Conservation (phyloP, 2,113 vertebrate species). For the Poecile atricapillus region DNA sequence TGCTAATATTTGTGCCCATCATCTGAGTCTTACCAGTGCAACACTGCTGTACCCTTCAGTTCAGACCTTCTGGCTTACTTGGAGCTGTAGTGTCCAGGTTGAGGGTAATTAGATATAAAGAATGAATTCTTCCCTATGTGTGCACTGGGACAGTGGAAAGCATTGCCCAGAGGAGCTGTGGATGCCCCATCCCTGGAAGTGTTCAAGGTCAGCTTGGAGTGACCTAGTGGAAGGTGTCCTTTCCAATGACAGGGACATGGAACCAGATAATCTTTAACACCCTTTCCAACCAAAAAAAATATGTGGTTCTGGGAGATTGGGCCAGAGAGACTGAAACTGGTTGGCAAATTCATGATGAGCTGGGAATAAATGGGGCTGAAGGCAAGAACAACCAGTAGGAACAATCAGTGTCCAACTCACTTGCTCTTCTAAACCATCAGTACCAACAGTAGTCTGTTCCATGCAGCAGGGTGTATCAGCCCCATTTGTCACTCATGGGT, state of each 20-base stretch:
- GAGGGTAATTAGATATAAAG: background rate
- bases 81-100: background rate
- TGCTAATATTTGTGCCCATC: background rate
- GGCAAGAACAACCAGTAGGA: background rate
- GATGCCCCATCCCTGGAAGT: background rate
- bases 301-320: background rate
- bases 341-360: background rate
- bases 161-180: background rate
- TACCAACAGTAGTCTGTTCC: background rate
- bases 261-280: background rate
- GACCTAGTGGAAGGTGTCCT: background rate
- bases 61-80: background rate
- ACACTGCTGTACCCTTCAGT: background rate
- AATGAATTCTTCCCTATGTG: background rate
- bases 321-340: background rate
- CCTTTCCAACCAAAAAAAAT: background rate
- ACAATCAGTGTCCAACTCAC: background rate
- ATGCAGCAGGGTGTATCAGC: background rate
- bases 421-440: background rate
- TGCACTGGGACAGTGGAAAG: background rate
- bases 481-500: accelerated
- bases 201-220: background rate
- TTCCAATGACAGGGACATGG: background rate
- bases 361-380: background rate
- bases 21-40: background rate